Percentiles rank a stretch among this genome's conserved stretches.
Evolutionary conservation across 2,888 invertebrate species (phyloP).

Genomic region (Drosophila antonietae): DNA sequence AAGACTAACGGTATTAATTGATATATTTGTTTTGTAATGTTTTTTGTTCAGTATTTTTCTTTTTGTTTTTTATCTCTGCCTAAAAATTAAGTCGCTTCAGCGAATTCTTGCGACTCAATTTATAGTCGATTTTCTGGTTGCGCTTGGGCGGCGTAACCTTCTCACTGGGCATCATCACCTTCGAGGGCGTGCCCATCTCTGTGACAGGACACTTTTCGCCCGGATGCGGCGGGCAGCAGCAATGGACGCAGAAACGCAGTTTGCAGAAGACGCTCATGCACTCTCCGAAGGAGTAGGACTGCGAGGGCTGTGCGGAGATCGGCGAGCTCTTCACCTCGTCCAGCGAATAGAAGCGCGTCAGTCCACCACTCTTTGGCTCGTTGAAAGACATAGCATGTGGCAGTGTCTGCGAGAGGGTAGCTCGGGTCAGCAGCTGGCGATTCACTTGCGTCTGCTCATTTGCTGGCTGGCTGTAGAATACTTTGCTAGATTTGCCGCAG

Average conservation of each 20-base stretch:
- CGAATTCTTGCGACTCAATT: conserved; percentile 66
- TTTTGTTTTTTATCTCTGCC: neutral
- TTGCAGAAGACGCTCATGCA: conserved; percentile 70
- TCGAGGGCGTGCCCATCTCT: conserved; percentile 78
- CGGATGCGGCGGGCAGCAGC: conserved; percentile 76
- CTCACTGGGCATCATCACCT: conserved; percentile 61
- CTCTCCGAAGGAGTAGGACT: conserved; percentile 53
- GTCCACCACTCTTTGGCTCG: conserved; percentile 12
- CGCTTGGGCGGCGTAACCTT: conserved; percentile 66
- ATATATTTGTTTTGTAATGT: neutral
- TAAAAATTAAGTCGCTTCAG: conserved; percentile 67
- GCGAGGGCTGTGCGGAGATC: neutral
- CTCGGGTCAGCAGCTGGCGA: neutral
- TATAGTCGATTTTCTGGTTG: conserved; percentile 54
- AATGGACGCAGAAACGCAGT: conserved; percentile 75
- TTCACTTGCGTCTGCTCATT: conserved; percentile 5
- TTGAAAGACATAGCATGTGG: conserved; percentile 38
- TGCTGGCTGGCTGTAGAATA: conserved; percentile 43
- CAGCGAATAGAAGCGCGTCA: conserved; percentile 61
- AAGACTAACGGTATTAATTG: conserved; percentile 6
- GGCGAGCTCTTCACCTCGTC: conserved; percentile 50
- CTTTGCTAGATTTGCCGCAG: conserved; percentile 65
- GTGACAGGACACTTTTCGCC: conserved; percentile 71
- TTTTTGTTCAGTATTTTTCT: conserved; percentile 1
- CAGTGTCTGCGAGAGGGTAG: conserved; percentile 57